Evolutionary conservation across 1,140 invertebrate species (phyloP).

Genomic region (Drosophila novamexicana): DNA sequence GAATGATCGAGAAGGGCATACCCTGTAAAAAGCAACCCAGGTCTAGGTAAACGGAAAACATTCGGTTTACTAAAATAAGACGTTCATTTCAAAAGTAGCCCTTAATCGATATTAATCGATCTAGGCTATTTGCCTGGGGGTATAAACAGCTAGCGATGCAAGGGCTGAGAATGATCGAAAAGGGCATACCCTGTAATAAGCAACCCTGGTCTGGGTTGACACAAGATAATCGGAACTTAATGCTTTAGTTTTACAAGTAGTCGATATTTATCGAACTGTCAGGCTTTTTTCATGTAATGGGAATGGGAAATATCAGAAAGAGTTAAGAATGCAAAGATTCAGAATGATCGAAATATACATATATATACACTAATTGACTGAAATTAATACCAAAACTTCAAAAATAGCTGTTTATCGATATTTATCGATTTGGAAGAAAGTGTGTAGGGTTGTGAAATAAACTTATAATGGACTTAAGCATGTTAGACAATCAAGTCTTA

Average conservation of each 20-base stretch:
- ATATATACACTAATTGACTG: too few species aligned
- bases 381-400: background rate
- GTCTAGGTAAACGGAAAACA: too few species aligned
- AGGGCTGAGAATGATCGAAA: background rate
- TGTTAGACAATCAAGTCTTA: too few species aligned
- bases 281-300: too few species aligned
- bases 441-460: background rate
- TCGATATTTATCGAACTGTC: too few species aligned
- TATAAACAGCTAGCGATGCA: slow-evolving; percentile 15
- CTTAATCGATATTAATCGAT: too few species aligned
- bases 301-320: too few species aligned
- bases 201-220: too few species aligned
- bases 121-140: slow-evolving; percentile 70
- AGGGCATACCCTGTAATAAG: background rate
- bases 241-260: background rate
- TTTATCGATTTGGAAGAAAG: background rate
- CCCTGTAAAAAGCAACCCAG: background rate
- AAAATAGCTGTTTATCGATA: background rate
- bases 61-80: too few species aligned
- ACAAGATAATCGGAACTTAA: background rate
- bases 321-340: background rate
- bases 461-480: too few species aligned
- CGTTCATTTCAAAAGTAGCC: background rate
- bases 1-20: background rate
- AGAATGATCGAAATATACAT: background rate